Evolutionary conservation across 2,113 vertebrate genomes (phyloP), one percentile per base, ranked within the genome.

Genomic region (Platichthys stellatus): DNA sequence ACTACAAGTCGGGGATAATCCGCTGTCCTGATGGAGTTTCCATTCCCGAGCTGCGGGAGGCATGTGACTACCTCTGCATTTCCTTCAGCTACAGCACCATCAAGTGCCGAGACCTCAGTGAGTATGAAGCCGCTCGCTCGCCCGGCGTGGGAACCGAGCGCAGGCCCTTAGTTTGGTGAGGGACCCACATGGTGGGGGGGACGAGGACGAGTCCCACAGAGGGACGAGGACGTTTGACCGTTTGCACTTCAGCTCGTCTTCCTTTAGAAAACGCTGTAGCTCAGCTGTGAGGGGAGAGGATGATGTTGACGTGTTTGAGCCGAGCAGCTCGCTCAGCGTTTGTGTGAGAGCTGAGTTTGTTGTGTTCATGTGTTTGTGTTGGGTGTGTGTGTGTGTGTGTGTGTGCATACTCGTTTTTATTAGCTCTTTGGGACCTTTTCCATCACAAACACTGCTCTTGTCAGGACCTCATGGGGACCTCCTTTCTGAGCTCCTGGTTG

Each of bases 21-120:
- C 97, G 98, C 89, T 99, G 98, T 92, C 98, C 98, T 71, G 98
- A 99, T 92, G 98, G 98, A 77, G 97, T 99, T 90, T 98, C 98
- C 88, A 97, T 99, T 92, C 98, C 98, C n/a, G 98, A 99, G 86
- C 72, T 99, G 93, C 95, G 98, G 94, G 98, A 99, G 95, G 97
- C 98, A 2, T 99, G 98, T 81, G 98, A 99, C 94, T 99, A 99
- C 95, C 97, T 99, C 88, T 99, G 98, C 91, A 99, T 99, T 93
- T 96, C 98, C 88, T 99, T 99, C 92, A 96, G 96, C 92, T 98
- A 97, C 86, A 98, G 96, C 94, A 99, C 98, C 89, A 97, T 99
- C 95, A 99, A 99, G 95, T 99, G 98, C 95, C 95, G 97, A 95
- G 98, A 99, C 92, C 97, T 99, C 85, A 99, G 98, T 99, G 95